These are phyloP conservation scores for Propithecus perrieri DNA, from an alignment of 2,797 vertebrate genomes.

Conservation along the genomic window DNA sequence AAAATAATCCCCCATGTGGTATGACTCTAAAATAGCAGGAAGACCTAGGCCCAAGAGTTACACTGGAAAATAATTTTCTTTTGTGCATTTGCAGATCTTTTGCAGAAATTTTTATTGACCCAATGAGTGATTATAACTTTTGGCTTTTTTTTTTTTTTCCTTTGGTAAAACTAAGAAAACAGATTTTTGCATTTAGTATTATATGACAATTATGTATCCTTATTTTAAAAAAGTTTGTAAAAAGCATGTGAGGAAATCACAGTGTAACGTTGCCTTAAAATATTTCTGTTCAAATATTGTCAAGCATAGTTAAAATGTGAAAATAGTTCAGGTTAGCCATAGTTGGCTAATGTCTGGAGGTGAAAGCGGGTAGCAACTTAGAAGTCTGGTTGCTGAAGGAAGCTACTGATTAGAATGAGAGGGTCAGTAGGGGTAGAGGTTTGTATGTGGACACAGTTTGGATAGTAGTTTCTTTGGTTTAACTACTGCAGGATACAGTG, in stretches of 20 bases:
- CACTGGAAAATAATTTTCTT: slow-evolving; percentile 40
- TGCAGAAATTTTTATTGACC: slow-evolving; percentile 24
- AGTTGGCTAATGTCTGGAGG: not conserved
- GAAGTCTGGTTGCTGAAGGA: not conserved
- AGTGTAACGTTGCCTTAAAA: not conserved
- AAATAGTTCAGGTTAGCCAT: not conserved
- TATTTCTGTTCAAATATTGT: not conserved
- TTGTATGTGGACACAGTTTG: no score
- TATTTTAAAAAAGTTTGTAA: not conserved
- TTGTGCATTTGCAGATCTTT: not conserved
- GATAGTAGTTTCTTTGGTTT: not conserved
- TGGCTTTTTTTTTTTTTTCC: not conserved
- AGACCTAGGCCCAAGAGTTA: not conserved
- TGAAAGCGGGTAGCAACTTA: not conserved
- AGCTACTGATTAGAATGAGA: not conserved
- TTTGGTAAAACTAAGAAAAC: not conserved
- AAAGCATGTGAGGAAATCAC: not conserved
- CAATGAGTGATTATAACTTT: not conserved
- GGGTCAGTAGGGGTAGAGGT: not conserved
- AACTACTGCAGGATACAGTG: not conserved
- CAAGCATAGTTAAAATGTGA: not conserved
- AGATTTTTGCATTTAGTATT: slow-evolving; percentile 11
- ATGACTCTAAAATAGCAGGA: slow-evolving; percentile 44
- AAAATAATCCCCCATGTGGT: slow-evolving; percentile 44
- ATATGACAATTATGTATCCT: not conserved